phyloP scores from a whole-genome alignment of 2,888 invertebrate species.

The Blastobasis adustella region DNA sequence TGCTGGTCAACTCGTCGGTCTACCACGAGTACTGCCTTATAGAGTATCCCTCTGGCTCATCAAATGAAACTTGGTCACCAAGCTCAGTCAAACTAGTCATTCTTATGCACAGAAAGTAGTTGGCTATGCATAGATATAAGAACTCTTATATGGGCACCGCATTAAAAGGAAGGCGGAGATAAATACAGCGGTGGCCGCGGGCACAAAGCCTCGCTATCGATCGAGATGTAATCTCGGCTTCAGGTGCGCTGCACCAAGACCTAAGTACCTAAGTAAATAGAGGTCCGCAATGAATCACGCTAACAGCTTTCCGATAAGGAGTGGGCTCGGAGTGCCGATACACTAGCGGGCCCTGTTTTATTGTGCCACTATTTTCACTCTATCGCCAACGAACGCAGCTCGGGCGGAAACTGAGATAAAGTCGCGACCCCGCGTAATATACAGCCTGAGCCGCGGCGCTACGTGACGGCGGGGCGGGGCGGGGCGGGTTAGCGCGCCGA shows the following conservation, averaged over 20 bases:
- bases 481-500: too few relatives aligned
- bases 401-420: slow-evolving; percentile 69
- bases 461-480: too few relatives aligned
- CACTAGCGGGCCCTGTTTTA: slow-evolving; percentile 60
- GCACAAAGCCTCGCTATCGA: not conserved
- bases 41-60: too few relatives aligned
- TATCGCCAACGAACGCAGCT: slow-evolving; percentile 60
- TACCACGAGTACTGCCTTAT: too few relatives aligned
- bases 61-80: too few relatives aligned
- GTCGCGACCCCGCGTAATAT: slow-evolving; percentile 59
- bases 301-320: slow-evolving; percentile 67
- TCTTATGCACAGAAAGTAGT: too few relatives aligned
- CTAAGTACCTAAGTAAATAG: slow-evolving; percentile 46
- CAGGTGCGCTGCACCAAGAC: slow-evolving; percentile 19
- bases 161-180: too few relatives aligned
- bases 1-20: too few relatives aligned
- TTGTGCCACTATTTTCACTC: slow-evolving; percentile 67
- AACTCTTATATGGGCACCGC: too few relatives aligned
- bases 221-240: slow-evolving; percentile 14
- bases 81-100: too few relatives aligned
- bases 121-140: too few relatives aligned
- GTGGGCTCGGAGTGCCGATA: slow-evolving; percentile 43
- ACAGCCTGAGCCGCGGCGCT: slow-evolving; percentile 28
- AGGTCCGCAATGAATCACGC: slow-evolving; percentile 56
- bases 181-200: too few relatives aligned